Base-by-base conservation (phyloP, 2,888 invertebrate species). In the Tenthredo distinguenda region DNA sequence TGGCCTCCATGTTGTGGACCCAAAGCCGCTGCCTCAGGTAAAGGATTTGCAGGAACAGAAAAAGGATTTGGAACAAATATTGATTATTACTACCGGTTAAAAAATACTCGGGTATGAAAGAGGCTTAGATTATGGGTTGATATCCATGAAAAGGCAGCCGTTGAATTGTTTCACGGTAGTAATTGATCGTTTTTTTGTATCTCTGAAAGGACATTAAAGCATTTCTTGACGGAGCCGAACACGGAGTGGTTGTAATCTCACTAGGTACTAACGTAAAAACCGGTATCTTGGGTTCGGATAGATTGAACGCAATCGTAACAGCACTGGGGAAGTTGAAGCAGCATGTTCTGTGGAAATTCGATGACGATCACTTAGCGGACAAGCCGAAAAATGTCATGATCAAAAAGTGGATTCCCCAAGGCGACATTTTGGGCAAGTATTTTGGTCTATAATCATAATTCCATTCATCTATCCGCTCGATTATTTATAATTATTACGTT, bases 341-440 rank as follows among this genome's bases (percentile, higher is more conserved):
- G 58, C 85, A 85, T 85, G 79, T 88, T 2, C 62, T 89, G 6
- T 89, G 88, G 88, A 89, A 89, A 34, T 79, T 87, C 40, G 77
- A 77, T n/a, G 10, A n/a, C 15, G 87, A 88, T 37, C 12, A 85
- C 34, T 81, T 62, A 58, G n/a, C 62, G 12, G 43, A 62, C 15
- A 37, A 37, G 18, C 81, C 81, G 1, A 43, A 81, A 21, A 81
- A 81, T 9, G 65, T 81, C 0, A 81, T 81, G 81, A 62, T 81
- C 18, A 81, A 26, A 21, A 81, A 65, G 21, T 81, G 81, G 81
- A 62, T 81, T 37, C 81, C 81, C 15, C 81, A 81, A 26, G 21
- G 12, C 7, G 81, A 82, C 21, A 74, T 85, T 12, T 62, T 86
- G 6, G 62, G 87, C 26, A 47, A 86, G 37, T 55, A 34, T n/a